Evolutionary conservation across 2,888 invertebrate species (phyloP).

Genomic region (Aporophyla nigra): DNA sequence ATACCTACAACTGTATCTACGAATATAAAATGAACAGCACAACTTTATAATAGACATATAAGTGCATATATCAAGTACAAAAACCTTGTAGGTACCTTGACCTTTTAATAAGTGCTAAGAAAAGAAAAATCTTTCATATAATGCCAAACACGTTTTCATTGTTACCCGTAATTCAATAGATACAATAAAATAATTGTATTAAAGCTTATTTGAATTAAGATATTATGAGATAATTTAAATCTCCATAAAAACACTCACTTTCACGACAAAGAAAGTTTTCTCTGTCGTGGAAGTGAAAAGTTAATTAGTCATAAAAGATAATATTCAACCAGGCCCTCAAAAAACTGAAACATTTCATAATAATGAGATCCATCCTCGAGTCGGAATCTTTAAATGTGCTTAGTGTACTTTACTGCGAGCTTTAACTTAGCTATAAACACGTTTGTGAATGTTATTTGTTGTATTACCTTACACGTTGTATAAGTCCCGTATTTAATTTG

Average conservation of each 20-base stretch:
- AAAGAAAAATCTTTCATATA: not conserved
- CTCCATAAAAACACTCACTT: not conserved
- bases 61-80: not conserved
- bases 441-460: too few species aligned
- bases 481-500: too few species aligned
- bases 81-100: too few species aligned
- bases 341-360: constrained; percentile 22
- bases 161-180: not conserved
- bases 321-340: not conserved
- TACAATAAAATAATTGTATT: not conserved
- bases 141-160: not conserved
- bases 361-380: constrained; percentile 13
- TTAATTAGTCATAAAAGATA: constrained; percentile 12
- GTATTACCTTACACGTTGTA: too few species aligned
- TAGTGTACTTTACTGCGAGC: too few species aligned
- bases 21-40: not conserved
- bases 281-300: not conserved
- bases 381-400: not conserved
- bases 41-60: not conserved
- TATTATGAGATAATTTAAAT: not conserved
- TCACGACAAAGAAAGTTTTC: not conserved
- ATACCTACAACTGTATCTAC: not conserved
- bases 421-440: too few species aligned
- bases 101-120: not conserved
- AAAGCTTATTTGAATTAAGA: not conserved